Base-by-base conservation (phyloP, 2,797 vertebrate genomes). In the Artibeus lituratus region DNA sequence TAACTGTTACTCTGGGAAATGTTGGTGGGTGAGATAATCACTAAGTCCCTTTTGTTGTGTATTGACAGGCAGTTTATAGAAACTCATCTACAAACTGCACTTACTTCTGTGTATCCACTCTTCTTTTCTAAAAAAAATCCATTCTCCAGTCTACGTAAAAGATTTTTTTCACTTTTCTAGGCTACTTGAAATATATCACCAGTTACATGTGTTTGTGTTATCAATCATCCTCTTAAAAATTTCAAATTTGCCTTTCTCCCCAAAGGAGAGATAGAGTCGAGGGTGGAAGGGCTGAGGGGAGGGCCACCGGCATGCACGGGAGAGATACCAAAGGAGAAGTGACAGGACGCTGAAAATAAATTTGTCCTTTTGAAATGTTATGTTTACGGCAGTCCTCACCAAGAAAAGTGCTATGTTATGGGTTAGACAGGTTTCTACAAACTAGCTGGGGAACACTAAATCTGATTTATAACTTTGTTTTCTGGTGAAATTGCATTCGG, bases 401-500 rank as follows among this genome's bases (percentile, higher is more conserved):
- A 90, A 85, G 53, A 90, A 82, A 95, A 86, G 2, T 21, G 16
- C 24, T 85, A 19, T 74, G 19, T 77, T 83, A 53, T n/a, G 67
- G 57, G 22, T 93, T 93, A 59, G n/a, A 42, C 16, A 39, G 65
- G 53, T 65, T 85, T 42, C 59, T 62, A 5, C 32, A 21, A 67
- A 57, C 24, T 74, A 42, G 16, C 72, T 65, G 15, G 67, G 67
- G 44, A 51, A 88, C n/a, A 7, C 4, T 1, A 77, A 77, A 76
- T 82, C 59, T 82, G 95, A 96, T 94, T 94, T 95, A 83, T 69
- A 90, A 53, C 51, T 85, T 83, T 84, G 29, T 87, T 96, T 93
- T 94, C 89, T 42, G 77, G 80, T 21, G 26, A 91, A 73, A 94
- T 84, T 83, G 57, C 29, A 77, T 84, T 73, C 29, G 51, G 72